phyloP scores from a whole-genome alignment of 2,888 invertebrate species.

The Molanna angustata region DNA sequence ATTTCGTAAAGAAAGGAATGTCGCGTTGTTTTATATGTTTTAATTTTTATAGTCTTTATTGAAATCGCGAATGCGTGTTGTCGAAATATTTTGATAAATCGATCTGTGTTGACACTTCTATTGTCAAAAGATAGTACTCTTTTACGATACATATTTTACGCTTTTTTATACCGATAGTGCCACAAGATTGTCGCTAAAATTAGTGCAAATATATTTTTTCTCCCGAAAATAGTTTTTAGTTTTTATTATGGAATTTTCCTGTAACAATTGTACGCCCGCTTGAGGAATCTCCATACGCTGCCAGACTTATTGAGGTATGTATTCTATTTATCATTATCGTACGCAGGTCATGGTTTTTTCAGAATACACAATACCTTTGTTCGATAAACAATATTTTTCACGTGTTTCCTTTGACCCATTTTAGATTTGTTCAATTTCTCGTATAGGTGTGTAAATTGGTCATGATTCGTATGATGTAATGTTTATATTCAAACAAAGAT shows the following conservation, averaged over 20 bases:
- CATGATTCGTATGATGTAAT: neutral
- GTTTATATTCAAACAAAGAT: neutral
- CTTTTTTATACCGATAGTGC: too few species aligned
- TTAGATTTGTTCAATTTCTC: neutral
- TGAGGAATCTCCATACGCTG: neutral
- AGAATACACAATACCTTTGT: neutral
- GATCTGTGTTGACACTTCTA: slow-evolving; percentile 11
- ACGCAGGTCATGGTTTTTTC: neutral
- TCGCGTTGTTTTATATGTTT: too few species aligned
- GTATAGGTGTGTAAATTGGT: too few species aligned
- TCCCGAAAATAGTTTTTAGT: too few species aligned
- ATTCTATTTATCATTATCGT: neutral
- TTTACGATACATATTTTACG: too few species aligned
- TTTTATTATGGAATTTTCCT: too few species aligned
- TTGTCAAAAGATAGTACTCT: slow-evolving; percentile 19
- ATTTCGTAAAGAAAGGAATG: too few species aligned
- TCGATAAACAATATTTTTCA: neutral
- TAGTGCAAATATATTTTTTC: too few species aligned
- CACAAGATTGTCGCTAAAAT: too few species aligned
- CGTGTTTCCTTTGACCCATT: neutral
- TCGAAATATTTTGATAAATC: neutral
- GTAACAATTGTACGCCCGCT: too few species aligned
- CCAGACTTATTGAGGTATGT: neutral
- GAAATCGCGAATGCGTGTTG: too few species aligned
- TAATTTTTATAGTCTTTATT: too few species aligned